These are phyloP conservation scores for Rhagophthalmus giganteus DNA, from an alignment of 2,888 invertebrate genomes.

Conservation along the genomic window DNA sequence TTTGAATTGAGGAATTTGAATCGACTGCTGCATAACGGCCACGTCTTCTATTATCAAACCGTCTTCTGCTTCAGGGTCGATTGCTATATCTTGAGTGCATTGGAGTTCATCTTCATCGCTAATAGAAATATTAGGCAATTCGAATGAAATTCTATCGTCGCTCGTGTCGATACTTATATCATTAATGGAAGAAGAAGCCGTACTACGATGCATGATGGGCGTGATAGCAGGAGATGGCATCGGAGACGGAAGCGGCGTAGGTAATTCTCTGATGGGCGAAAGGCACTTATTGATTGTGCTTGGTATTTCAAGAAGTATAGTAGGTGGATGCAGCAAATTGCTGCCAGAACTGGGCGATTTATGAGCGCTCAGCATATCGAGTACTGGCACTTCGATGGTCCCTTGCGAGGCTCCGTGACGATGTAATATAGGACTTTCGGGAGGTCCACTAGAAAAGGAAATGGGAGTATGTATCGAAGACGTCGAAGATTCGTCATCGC, in stretches of 20 bases:
- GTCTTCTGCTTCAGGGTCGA: slow-evolving; percentile 54
- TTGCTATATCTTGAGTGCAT: slow-evolving; percentile 49
- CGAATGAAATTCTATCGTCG: slow-evolving; percentile 57
- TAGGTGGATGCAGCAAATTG: slow-evolving; percentile 71
- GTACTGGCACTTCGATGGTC: slow-evolving; percentile 64
- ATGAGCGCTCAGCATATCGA: slow-evolving; percentile 70
- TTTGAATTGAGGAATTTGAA: slow-evolving; percentile 30
- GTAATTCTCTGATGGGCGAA: slow-evolving; percentile 77
- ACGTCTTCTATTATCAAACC: slow-evolving; percentile 54
- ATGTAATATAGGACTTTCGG: slow-evolving; percentile 66
- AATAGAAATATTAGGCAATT: slow-evolving; percentile 53
- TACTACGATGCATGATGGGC: slow-evolving; percentile 62
- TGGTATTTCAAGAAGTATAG: slow-evolving; percentile 77
- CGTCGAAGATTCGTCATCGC: slow-evolving; percentile 72
- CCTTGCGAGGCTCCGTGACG: slow-evolving; percentile 41
- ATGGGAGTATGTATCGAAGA: slow-evolving; percentile 67
- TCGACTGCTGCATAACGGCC: slow-evolving; percentile 49
- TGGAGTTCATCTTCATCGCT: slow-evolving; percentile 52
- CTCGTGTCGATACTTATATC: slow-evolving; percentile 52
- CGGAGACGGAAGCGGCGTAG: slow-evolving; percentile 75
- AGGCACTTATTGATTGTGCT: slow-evolving; percentile 75
- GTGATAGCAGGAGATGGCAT: slow-evolving; percentile 72
- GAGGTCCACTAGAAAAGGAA: slow-evolving; percentile 61
- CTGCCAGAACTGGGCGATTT: slow-evolving; percentile 61
- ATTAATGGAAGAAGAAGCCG: slow-evolving; percentile 56